Evolutionary conservation across 2,113 vertebrate species (phyloP).

Genomic region (Lophotis ruficrista): DNA sequence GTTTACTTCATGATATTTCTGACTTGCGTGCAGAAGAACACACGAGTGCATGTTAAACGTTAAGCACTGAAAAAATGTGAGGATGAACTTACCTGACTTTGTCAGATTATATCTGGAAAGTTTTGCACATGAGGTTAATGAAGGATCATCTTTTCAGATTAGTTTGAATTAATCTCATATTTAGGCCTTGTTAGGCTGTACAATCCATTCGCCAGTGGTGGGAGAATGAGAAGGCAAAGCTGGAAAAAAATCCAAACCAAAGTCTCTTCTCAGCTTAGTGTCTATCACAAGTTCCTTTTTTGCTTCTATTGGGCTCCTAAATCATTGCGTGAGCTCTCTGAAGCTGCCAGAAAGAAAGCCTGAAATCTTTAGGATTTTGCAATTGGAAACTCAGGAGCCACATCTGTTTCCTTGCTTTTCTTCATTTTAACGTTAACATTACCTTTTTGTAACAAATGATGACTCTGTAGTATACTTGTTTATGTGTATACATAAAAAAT

Average conservation of each 20-base stretch:
- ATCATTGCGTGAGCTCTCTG: background rate
- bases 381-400: background rate
- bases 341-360: background rate
- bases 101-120: background rate
- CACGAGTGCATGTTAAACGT: background rate
- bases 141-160: background rate
- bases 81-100: background rate
- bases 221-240: background rate
- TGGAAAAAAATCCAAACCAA: accelerated
- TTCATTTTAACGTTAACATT: background rate
- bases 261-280: background rate
- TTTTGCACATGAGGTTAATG: accelerated
- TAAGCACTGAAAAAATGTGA: background rate
- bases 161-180: background rate
- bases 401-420: background rate
- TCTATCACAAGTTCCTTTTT: background rate
- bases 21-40: background rate
- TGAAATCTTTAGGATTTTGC: background rate
- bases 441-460: background rate
- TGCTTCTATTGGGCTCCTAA: background rate
- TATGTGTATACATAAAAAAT: background rate
- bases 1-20: background rate
- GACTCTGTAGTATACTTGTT: background rate
- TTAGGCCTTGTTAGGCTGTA: background rate
- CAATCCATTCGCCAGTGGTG: background rate